These are phyloP conservation scores for Orgyia antiqua DNA, from an alignment of 2,888 invertebrate species.

Conservation along the genomic window DNA sequence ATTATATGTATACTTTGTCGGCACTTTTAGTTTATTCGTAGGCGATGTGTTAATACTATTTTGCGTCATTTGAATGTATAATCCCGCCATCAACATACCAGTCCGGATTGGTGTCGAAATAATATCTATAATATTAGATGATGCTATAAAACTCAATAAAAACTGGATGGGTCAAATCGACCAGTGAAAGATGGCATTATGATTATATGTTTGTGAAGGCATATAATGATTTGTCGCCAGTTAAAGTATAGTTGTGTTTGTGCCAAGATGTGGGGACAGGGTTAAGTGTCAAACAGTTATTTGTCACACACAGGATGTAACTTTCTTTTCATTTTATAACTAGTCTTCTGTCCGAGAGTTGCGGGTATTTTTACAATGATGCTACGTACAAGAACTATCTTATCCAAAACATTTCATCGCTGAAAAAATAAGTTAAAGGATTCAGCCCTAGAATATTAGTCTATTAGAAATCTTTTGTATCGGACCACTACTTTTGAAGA, in stretches of 20 bases:
- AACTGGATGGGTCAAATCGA: constrained; percentile 15
- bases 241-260: constrained; percentile 19
- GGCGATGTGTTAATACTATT: constrained; percentile 8
- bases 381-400: too few species aligned
- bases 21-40: constrained; percentile 1
- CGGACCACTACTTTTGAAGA: too few species aligned
- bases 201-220: constrained; percentile 19
- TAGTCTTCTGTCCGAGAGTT: too few species aligned
- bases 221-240: constrained; percentile 27
- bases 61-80: constrained; percentile 5
- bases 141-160: constrained; percentile 10
- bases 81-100: not conserved
- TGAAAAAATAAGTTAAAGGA: too few species aligned
- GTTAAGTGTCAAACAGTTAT: too few species aligned
- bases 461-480: too few species aligned
- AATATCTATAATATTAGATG: too few species aligned
- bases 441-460: too few species aligned
- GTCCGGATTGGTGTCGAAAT: not conserved
- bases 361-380: too few species aligned
- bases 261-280: constrained; percentile 10
- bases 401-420: too few species aligned
- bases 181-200: constrained; percentile 21
- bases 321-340: too few species aligned
- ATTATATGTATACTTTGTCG: constrained; percentile 19
- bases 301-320: too few species aligned